phyloP scores from a whole-genome alignment of 2,113 vertebrate genomes.

The Excalfactoria chinensis region DNA sequence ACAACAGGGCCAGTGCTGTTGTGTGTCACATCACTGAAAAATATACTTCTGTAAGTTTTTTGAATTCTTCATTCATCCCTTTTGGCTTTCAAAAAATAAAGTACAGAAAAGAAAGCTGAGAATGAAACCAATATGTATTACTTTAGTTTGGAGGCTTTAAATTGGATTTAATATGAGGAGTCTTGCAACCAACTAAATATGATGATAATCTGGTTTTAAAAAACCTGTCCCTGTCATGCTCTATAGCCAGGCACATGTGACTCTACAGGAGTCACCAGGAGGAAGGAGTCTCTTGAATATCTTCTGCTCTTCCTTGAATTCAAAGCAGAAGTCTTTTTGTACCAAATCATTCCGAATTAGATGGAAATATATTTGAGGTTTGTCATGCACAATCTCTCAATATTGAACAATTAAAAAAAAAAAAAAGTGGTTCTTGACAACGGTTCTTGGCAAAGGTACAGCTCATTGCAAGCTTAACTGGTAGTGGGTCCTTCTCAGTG shows the following conservation, averaged over 20 bases:
- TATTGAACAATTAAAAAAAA: background rate
- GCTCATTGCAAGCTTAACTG: slow-evolving; percentile 20
- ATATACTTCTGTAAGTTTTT: background rate
- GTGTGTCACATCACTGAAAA: background rate
- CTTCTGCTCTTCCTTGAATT: background rate
- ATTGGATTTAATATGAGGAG: background rate
- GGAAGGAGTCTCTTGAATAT: background rate
- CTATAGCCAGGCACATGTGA: background rate
- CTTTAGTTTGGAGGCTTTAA: background rate
- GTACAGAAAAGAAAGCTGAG: background rate
- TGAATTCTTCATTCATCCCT: background rate
- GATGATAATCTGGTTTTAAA: background rate
- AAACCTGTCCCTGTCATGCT: background rate
- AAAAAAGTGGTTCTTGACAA: background rate
- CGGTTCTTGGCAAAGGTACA: slow-evolving; percentile 15
- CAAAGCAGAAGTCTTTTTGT: background rate
- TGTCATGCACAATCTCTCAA: background rate
- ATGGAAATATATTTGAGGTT: background rate
- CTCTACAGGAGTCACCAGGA: background rate
- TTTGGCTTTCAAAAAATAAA: background rate
- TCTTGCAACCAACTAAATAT: background rate
- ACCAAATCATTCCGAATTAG: background rate
- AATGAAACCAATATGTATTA: background rate
- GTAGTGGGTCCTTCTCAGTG: slow-evolving; percentile 30
- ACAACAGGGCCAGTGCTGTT: background rate